Evolutionary conservation across 2,888 invertebrate species (phyloP), one percentile per base, ranked within the genome.

Genomic region (Lochmaea capreae): DNA sequence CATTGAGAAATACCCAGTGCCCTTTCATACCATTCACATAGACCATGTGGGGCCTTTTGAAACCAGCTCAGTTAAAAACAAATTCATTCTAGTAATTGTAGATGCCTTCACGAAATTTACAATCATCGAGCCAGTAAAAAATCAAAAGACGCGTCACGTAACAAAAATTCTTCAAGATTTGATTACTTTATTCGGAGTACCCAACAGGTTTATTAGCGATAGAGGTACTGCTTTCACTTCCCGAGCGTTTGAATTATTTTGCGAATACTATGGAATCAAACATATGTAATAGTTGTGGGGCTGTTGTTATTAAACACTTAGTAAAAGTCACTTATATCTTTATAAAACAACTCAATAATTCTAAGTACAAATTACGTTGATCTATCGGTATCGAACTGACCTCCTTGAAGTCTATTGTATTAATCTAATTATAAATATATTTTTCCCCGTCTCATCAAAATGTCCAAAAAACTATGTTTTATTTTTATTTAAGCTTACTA

Each of bases 11-110:
- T 10, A 22, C n/a, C 42, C 72, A 9, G 22, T 67, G 12, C 72
- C 75, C 2, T 75, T 77, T 66, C 68, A 75, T 52, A 76, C 76
- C 1, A 14, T 76, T 14, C 72, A 77, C 58, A 33, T 70, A 0
- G 84, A 85, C 67, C 84, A 84, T 67, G 26, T 83, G 0, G 80
- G 82, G 0, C 83, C n/a, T n/a, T n/a, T n/a, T n/a, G n/a, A n/a
- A n/a, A n/a, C n/a, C n/a, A n/a, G n/a, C n/a, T n/a, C n/a, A n/a
- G n/a, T n/a, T n/a, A n/a, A n/a, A n/a, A n/a, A n/a, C n/a, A n/a
- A n/a, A n/a, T 81, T 3, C 39, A 65, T 82, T 11, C 54, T 83
- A 10, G 78, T 78, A 3, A 71, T 81, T 2, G 78, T 84, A 3
- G 82, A 83, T 54, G 81, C 67, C 0, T 83, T 83, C 52, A 83